phyloP scores from a whole-genome alignment of 1,140 invertebrate species.

The Drosophila arizonae region DNA sequence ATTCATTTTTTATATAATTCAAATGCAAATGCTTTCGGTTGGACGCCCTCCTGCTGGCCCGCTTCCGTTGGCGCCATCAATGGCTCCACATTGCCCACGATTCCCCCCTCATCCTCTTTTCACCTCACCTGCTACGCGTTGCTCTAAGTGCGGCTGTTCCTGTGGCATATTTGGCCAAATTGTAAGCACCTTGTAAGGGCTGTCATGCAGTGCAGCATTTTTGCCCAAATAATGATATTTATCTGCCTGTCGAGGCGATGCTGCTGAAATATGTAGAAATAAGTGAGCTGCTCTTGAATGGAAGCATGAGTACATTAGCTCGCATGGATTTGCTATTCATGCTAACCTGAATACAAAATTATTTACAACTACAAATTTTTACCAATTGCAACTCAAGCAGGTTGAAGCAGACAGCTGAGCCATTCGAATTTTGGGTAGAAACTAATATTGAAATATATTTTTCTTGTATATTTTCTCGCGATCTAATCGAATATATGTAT shows the following conservation, averaged over 20 bases:
- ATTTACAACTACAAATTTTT: background rate
- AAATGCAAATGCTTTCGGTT: conserved; percentile 61
- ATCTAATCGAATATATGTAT: too few species aligned
- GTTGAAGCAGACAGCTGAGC: background rate
- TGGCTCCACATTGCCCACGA: conserved; percentile 6
- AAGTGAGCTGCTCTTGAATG: conserved; percentile 10
- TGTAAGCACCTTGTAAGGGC: conserved; percentile 71
- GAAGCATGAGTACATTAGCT: background rate
- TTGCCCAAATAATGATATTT: conserved; percentile 63
- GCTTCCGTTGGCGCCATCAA: conserved; percentile 39
- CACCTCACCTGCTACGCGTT: background rate
- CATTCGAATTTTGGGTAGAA: background rate
- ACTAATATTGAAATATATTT: background rate
- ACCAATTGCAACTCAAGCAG: background rate
- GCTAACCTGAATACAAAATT: background rate
- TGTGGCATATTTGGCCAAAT: conserved; percentile 72
- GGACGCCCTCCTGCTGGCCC: conserved; percentile 25
- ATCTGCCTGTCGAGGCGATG: conserved; percentile 10
- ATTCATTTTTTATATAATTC: conserved; percentile 75
- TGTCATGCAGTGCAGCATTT: conserved; percentile 38
- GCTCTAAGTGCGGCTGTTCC: conserved; percentile 39
- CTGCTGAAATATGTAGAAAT: conserved; percentile 13
- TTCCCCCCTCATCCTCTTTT: background rate
- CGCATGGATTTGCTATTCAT: background rate
- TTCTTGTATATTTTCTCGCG: too few species aligned